phyloP scores from a whole-genome alignment of 2,113 vertebrate species.

The Talpa occidentalis region DNA sequence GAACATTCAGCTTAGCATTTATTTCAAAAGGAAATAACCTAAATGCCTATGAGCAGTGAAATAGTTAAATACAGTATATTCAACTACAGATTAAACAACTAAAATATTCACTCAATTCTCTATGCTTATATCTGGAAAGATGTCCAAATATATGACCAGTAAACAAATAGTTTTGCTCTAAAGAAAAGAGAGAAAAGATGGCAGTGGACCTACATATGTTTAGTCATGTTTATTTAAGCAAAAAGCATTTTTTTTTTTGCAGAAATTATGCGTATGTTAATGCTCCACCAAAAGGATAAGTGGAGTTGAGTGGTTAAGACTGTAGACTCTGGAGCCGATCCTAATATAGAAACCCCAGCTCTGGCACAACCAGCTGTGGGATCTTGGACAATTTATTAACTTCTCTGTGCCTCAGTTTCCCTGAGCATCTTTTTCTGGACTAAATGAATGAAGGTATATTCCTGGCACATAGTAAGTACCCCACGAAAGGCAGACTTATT shows the following conservation, averaged over 20 bases:
- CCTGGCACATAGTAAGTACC: rapidly evolving
- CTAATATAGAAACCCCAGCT: rapidly evolving
- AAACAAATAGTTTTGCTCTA: background rate
- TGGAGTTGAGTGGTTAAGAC: background rate
- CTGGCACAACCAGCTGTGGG: rapidly evolving
- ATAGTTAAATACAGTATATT: background rate
- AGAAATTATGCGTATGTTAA: no score
- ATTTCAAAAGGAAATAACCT: background rate
- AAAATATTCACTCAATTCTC: background rate
- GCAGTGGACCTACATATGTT: rapidly evolving
- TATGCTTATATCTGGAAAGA: background rate
- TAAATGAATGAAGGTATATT: background rate
- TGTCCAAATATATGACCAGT: background rate
- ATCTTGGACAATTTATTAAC: rapidly evolving
- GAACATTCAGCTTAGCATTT: background rate
- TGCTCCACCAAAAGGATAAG: background rate
- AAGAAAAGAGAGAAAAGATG: background rate
- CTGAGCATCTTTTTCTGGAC: background rate
- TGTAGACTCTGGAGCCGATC: rapidly evolving
- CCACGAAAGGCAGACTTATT: background rate
- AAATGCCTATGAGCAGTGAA: background rate
- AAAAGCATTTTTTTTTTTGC: no score
- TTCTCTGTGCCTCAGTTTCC: no score
- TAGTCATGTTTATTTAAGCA: background rate
- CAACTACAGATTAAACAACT: no score